Percentiles rank a stretch among this genome's conserved stretches.
phyloP scores from a whole-genome alignment of 2,797 vertebrate genomes.

The Clamator glandarius region DNA sequence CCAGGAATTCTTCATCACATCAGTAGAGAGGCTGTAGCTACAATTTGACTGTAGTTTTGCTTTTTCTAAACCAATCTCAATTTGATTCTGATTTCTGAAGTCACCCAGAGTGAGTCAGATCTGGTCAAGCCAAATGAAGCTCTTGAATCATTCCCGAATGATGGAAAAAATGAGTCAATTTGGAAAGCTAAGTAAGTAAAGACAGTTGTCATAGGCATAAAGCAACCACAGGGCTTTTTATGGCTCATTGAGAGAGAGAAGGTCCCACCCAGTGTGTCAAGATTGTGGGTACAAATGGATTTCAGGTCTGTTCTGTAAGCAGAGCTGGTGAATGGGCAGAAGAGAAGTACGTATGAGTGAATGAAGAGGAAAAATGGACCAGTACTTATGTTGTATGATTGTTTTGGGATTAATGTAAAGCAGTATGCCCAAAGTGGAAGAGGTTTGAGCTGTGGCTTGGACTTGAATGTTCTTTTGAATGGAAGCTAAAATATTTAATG shows the following conservation, averaged over 20 bases:
- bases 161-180: constrained; percentile 8
- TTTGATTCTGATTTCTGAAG: constrained; percentile 7
- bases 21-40: background rate
- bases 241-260: background rate
- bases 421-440: background rate
- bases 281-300: background rate
- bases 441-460: background rate
- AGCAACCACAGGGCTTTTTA: background rate
- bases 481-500: background rate
- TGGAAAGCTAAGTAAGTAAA: background rate
- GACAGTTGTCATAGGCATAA: background rate
- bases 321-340: background rate
- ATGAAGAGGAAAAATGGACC: background rate
- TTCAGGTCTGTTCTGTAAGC: background rate
- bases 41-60: background rate
- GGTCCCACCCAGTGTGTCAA: background rate
- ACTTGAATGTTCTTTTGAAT: background rate
- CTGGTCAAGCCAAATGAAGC: constrained; percentile 13
- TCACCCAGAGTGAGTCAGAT: constrained; percentile 28
- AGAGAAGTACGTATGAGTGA: background rate
- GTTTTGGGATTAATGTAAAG: background rate
- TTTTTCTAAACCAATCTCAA: background rate
- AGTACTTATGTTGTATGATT: background rate
- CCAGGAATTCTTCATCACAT: background rate
- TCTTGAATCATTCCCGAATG: constrained; percentile 14